Percentiles rank a stretch among this genome's conserved stretches.
Evolutionary conservation across 2,797 vertebrate genomes (phyloP).

Genomic region (Acestrorhynchus altus): DNA sequence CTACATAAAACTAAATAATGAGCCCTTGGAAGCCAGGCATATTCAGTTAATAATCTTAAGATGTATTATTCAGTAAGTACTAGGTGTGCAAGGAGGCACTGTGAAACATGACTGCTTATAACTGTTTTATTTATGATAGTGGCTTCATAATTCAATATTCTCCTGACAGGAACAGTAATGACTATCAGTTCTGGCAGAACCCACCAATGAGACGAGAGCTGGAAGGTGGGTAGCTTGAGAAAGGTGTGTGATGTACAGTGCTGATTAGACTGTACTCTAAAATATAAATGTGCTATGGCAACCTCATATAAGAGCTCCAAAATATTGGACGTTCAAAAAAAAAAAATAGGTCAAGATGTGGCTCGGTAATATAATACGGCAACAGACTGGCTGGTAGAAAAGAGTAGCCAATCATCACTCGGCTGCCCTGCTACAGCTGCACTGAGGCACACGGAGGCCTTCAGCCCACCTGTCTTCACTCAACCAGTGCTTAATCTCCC

Average conservation of each 20-base stretch:
- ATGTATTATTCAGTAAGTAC: background rate
- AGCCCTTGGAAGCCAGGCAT: too few relatives aligned
- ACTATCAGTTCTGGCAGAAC: too few relatives aligned
- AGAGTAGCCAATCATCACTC: slow-evolving; percentile 31
- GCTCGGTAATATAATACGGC: slow-evolving; percentile 8
- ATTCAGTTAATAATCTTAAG: background rate
- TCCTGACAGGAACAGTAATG: too few relatives aligned
- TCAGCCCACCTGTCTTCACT: slow-evolving; percentile 64
- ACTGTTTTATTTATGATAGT: background rate
- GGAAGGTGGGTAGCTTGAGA: background rate
- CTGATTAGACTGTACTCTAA: too few relatives aligned
- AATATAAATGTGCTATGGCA: too few relatives aligned
- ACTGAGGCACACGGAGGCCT: slow-evolving; percentile 26
- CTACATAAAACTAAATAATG: background rate
- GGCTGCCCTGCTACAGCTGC: slow-evolving; percentile 8
- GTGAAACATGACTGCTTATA: background rate
- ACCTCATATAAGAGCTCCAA: background rate
- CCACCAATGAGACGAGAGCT: background rate
- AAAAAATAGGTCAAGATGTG: slow-evolving; percentile 7
- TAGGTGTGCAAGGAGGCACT: background rate
- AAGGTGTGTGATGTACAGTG: too few relatives aligned
- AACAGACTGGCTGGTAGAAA: background rate
- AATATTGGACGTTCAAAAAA: slow-evolving; percentile 24
- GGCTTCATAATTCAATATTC: background rate
- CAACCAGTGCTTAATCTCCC: slow-evolving; percentile 53